Base-by-base conservation (phyloP, 2,888 invertebrate species). In the Hydroisotoma schaefferi region DNA sequence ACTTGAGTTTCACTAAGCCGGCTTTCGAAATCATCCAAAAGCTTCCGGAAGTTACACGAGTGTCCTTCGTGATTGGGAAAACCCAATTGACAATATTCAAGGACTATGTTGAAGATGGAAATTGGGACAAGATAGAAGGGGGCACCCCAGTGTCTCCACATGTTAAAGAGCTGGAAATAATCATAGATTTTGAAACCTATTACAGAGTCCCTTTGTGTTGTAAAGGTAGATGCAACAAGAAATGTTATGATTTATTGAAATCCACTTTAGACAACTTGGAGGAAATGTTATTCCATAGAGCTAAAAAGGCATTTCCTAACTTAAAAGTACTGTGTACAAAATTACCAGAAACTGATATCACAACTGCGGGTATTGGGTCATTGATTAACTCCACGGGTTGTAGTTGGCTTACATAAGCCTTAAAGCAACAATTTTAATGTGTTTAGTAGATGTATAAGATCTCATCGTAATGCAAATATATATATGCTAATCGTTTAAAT, bases 121-220 rank as follows among this genome's bases (percentile, higher is more conserved):
- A n/a, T n/a, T n/a, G n/a, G n/a, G n/a, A n/a, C n/a, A n/a, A n/a
- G n/a, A n/a, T n/a, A n/a, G n/a, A n/a, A 27, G 48, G 1, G n/a
- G n/a, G n/a, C n/a, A n/a, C n/a, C n/a, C 26, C 44, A 40, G 22
- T 49, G 20, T 57, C 54, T 22, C 37, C 55, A 0, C 1, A n/a
- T 23, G 61, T 61, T 20, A 38, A 38, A 40, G 12, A 15, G 0
- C 28, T 61, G 20, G 49, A 57, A 46, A 38, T 61, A n/a, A 8
- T 51, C 1, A 55, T 61, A 55, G 57, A 55, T 18, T 15, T 61
- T 33, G 33, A 61, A 0, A 49, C 49, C 25, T 57, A 49, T 55
- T 44, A 61, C 26, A 48, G 48, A 22, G 44, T 27, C 26, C 26
- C 27, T 3, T 48, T 48, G 27, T 40, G 38, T n/a, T 53, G 53